Percentiles rank a stretch among this genome's conserved stretches.
Evolutionary conservation across 2,888 invertebrate genomes (phyloP).

Genomic region (Morpho achilles): DNA sequence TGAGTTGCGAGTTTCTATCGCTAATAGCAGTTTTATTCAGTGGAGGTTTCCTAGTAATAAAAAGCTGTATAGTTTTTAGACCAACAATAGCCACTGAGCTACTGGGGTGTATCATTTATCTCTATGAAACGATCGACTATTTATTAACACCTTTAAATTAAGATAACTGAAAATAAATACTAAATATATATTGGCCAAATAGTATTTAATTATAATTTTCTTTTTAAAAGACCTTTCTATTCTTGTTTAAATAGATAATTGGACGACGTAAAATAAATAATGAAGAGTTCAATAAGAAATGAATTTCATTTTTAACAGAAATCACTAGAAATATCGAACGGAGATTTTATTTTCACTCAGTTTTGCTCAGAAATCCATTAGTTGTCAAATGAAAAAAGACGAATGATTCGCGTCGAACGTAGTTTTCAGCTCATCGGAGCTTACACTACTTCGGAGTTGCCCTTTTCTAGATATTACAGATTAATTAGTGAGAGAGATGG

Average conservation of each 20-base stretch:
- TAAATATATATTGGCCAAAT: too few relatives aligned
- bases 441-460: conserved; percentile 32
- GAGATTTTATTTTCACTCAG: conserved; percentile 30
- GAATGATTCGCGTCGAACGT: conserved; percentile 32
- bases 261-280: neutral
- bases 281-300: conserved; percentile 33
- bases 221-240: too few relatives aligned
- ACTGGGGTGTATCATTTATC: too few relatives aligned
- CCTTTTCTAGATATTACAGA: conserved; percentile 24
- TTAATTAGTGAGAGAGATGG: conserved; percentile 14
- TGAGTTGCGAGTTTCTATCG: neutral
- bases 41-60: too few relatives aligned
- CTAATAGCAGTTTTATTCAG: neutral
- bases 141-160: too few relatives aligned
- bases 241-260: too few relatives aligned
- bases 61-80: too few relatives aligned
- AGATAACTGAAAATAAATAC: too few relatives aligned
- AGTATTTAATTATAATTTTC: too few relatives aligned
- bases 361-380: conserved; percentile 53
- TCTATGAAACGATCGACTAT: too few relatives aligned
- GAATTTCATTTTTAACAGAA: conserved; percentile 38
- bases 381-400: conserved; percentile 38
- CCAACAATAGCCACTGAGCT: too few relatives aligned
- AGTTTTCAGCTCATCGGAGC: conserved; percentile 48
- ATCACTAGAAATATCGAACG: conserved; percentile 41